Conservation (phyloP, 2,113 vertebrate species). For the Ailurus styani region DNA sequence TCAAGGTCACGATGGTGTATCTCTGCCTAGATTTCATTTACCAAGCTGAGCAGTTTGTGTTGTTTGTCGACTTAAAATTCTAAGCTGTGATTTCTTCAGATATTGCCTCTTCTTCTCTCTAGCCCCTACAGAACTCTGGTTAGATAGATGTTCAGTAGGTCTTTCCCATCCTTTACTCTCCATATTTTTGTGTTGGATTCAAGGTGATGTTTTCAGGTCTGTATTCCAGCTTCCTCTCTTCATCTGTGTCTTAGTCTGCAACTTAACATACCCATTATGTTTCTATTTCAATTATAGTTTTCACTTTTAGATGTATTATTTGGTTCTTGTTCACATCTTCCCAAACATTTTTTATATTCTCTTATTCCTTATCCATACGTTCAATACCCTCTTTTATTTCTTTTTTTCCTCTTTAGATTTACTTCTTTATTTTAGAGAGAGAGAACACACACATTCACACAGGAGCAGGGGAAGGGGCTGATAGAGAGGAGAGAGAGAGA, state of each 20-base stretch:
- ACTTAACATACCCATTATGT: neutral
- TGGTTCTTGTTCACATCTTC: neutral
- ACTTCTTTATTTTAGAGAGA: neutral
- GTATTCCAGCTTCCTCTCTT: neutral
- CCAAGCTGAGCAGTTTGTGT: neutral
- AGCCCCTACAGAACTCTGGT: neutral
- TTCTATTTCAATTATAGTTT: neutral
- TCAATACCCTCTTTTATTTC: neutral
- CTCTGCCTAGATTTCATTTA: neutral
- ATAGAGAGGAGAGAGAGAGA: neutral
- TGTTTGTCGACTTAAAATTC: neutral
- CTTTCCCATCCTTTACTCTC: neutral
- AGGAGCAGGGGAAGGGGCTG: neutral
- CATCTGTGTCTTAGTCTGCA: neutral
- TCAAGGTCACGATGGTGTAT: neutral
- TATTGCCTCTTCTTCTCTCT: neutral
- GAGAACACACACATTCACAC: fast-evolving
- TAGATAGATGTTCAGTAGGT: too few relatives aligned
- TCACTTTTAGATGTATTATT: neutral
- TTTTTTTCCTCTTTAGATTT: neutral
- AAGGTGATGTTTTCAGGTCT: neutral
- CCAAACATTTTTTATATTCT: neutral
- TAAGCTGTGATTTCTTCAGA: neutral
- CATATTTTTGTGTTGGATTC: neutral
- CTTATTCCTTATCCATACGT: neutral